These are phyloP conservation scores for Synanthedon formicaeformis DNA, from an alignment of 2,888 invertebrate species.

Conservation along the genomic window DNA sequence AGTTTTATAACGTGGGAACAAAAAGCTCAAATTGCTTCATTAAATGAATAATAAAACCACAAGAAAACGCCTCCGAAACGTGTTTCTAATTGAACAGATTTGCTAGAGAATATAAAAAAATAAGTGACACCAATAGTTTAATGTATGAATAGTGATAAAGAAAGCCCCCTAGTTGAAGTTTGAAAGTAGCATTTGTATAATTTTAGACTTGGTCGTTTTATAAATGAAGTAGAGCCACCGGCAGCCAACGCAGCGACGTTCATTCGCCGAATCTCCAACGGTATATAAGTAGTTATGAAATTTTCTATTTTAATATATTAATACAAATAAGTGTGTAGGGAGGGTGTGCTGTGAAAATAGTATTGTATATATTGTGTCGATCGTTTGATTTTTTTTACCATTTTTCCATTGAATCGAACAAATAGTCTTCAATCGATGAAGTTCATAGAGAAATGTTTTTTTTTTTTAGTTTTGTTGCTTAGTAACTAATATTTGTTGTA, in stretches of 20 bases:
- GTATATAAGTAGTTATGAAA: slow-evolving; percentile 52
- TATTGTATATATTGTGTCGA: slow-evolving; percentile 35
- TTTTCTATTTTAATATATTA: slow-evolving; percentile 68
- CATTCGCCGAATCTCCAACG: slow-evolving; percentile 58
- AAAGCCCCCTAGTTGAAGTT: slow-evolving; percentile 42
- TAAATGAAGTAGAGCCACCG: slow-evolving; percentile 19
- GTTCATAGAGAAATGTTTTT: too few species aligned
- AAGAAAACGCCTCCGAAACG: not conserved
- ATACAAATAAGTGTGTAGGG: slow-evolving; percentile 48
- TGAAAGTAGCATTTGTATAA: slow-evolving; percentile 62
- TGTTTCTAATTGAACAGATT: slow-evolving; percentile 13
- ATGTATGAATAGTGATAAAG: slow-evolving; percentile 44
- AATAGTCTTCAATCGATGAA: slow-evolving; percentile 17
- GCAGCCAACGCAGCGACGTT: slow-evolving; percentile 22
- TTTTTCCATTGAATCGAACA: not conserved
- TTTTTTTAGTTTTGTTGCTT: slow-evolving; percentile 51
- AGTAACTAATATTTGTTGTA: slow-evolving; percentile 37
- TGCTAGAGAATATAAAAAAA: slow-evolving; percentile 25
- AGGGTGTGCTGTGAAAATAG: slow-evolving; percentile 36
- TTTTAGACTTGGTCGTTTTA: slow-evolving; percentile 52
- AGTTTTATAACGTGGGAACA: slow-evolving; percentile 47
- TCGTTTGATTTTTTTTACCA: slow-evolving; percentile 10
- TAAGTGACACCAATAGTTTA: slow-evolving; percentile 62
- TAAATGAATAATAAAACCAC: not conserved
- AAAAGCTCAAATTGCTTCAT: slow-evolving; percentile 24